Base-by-base conservation (phyloP, 1,140 invertebrate genomes). In the Metaphire vulgaris region DNA sequence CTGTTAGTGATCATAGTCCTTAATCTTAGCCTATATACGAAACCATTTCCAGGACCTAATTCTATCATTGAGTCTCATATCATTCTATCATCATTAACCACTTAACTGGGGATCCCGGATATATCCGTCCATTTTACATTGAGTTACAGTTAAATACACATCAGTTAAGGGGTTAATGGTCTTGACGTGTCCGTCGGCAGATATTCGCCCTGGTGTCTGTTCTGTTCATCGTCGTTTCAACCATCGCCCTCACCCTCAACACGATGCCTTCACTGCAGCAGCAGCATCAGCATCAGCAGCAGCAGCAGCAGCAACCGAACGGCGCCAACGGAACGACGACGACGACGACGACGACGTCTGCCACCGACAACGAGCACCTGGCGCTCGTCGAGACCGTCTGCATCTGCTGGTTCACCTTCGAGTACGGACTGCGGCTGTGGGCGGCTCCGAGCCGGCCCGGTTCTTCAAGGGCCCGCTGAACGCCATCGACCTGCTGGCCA, bases 391-490 rank as follows among this genome's bases (percentile, higher is more conserved):
- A 99, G 88, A 96, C 96, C 77, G 94, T 99, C 81, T 99, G 97
- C 90, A 99, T 99, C 87, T 95, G 96, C 79, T 99, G 98, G 96
- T 99, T 99, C 89, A 99, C 97, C 68, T 89, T 99, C 82, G 97
- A 99, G 88, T 99, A 99, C 89, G 90, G 98, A 84, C 90, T 99
- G 80, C 91, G 97, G 83, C 98, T 99, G 88, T 95, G 94, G 89
- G 96, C 97, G 77, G 97, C 96, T 79, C 97, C 97, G 80, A 94
- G 98, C 89, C 99, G 99, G 56, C n/a, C 33, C 2, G 74, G 28
- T 79, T 79, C 69, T 70, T 79, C 41, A 79, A 79, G 64, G 96
- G 97, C 83, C 94, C 95, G 85, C 90, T 99, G 81, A 99, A 99
- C 88, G 91, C 99, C 79, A 99, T 99, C 87, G 97, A 99, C 89